phyloP scores from a whole-genome alignment of 2,888 invertebrate species.

The Arrhopalites spinosus region DNA sequence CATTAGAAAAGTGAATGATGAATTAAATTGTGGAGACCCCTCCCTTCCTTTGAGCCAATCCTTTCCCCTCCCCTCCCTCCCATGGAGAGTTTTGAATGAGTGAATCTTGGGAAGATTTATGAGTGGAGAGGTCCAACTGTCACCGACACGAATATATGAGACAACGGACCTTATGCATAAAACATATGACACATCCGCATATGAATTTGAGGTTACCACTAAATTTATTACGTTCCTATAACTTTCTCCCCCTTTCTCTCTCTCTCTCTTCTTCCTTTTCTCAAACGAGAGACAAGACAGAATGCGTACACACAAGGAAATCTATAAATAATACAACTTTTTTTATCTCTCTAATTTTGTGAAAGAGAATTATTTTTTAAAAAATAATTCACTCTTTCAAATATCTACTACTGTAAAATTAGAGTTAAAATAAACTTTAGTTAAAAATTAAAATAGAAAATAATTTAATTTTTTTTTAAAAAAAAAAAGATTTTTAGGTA shows the following conservation, averaged over 20 bases:
- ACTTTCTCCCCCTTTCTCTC: neutral
- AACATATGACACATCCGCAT: conserved; percentile 16
- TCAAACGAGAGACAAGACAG: neutral
- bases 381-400: too few species aligned
- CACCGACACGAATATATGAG: conserved; percentile 10
- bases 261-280: neutral
- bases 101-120: conserved; percentile 15
- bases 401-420: too few species aligned
- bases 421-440: too few species aligned
- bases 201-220: conserved; percentile 10
- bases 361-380: too few species aligned
- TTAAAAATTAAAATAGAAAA: too few species aligned
- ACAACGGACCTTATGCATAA: neutral
- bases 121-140: conserved; percentile 9
- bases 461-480: too few species aligned
- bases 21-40: neutral
- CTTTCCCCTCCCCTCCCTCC: too few species aligned
- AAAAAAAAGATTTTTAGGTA: too few species aligned
- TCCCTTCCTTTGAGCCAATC: too few species aligned
- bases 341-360: neutral
- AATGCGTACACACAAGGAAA: neutral
- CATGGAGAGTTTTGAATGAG: conserved; percentile 10
- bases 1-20: conserved; percentile 14
- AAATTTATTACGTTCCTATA: conserved; percentile 8
- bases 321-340: conserved; percentile 10